Conservation (phyloP, 2,888 invertebrate species). For the Cheilosia variabilis region DNA sequence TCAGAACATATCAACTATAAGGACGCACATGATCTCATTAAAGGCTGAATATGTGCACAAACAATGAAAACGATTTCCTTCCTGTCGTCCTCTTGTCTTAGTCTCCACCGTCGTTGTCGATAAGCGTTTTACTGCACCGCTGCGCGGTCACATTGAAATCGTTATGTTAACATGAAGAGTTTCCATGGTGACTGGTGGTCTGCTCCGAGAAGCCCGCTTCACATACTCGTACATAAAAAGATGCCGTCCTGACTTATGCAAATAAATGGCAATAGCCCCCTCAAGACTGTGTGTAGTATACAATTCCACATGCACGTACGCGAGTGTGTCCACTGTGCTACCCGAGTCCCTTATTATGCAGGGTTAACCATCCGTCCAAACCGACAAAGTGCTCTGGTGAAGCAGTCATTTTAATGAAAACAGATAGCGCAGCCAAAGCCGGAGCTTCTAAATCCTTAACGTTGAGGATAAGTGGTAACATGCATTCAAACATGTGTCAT, state of each 20-base stretch:
- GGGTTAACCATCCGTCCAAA: slow-evolving; percentile 71
- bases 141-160: slow-evolving; percentile 70
- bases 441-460: slow-evolving; percentile 64
- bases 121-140: slow-evolving; percentile 74
- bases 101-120: slow-evolving; percentile 44
- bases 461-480: slow-evolving; percentile 70
- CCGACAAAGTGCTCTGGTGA: slow-evolving; percentile 65
- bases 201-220: slow-evolving; percentile 9
- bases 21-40: slow-evolving; percentile 75
- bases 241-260: slow-evolving; percentile 67
- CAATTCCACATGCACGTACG: slow-evolving; percentile 65
- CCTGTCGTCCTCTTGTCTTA: slow-evolving; percentile 38
- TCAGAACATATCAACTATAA: slow-evolving; percentile 49
- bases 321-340: slow-evolving; percentile 58
- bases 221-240: slow-evolving; percentile 48
- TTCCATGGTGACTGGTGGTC: slow-evolving; percentile 34
- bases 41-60: slow-evolving; percentile 60
- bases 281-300: slow-evolving; percentile 34
- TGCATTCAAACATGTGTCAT: slow-evolving; percentile 65
- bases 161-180: slow-evolving; percentile 61
- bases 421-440: slow-evolving; percentile 63
- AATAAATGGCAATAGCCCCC: slow-evolving; percentile 65
- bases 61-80: slow-evolving; percentile 71
- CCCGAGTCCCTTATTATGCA: slow-evolving; percentile 63
- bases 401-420: slow-evolving; percentile 71